phyloP scores from a whole-genome alignment of 2,797 vertebrate genomes.

The Enoplosus armatus region DNA sequence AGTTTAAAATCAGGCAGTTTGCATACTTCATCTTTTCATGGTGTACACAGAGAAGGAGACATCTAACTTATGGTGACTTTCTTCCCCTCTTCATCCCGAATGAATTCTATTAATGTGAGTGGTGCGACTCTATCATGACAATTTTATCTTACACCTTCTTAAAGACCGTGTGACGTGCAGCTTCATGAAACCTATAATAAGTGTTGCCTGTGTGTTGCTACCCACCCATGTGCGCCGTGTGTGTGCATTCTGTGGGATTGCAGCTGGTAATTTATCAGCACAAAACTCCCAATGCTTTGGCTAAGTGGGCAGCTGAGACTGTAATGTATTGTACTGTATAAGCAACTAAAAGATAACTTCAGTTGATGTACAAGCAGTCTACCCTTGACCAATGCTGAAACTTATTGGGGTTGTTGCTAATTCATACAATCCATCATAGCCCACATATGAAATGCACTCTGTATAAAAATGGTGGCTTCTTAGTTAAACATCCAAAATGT shows the following conservation, averaged over 20 bases:
- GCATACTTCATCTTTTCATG: slow-evolving; percentile 90
- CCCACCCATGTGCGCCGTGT: slow-evolving; percentile 26
- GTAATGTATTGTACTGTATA: slow-evolving; percentile 23
- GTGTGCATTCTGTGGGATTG: slow-evolving; percentile 13
- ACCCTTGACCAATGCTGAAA: slow-evolving; percentile 23
- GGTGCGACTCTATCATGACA: slow-evolving; percentile 40
- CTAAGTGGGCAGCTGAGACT: slow-evolving; percentile 37
- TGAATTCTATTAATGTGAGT: slow-evolving; percentile 58
- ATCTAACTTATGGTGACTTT: slow-evolving; percentile 59
- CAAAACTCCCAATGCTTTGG: slow-evolving; percentile 28
- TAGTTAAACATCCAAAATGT: slow-evolving; percentile 32
- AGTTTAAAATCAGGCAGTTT: slow-evolving; percentile 95
- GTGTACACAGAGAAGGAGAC: slow-evolving; percentile 63
- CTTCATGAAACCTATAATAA: slow-evolving; percentile 34
- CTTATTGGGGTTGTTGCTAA: slow-evolving; percentile 24
- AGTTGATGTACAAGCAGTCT: slow-evolving; percentile 24
- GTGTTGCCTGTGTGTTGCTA: slow-evolving; percentile 12
- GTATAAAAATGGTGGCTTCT: slow-evolving; percentile 19
- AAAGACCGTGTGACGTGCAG: slow-evolving; percentile 20
- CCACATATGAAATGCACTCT: slow-evolving; percentile 17
- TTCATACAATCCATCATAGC: slow-evolving; percentile 33
- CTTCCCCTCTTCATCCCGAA: slow-evolving; percentile 35
- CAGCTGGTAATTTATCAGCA: slow-evolving; percentile 39
- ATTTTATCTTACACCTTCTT: slow-evolving; percentile 44
- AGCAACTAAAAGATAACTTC: slow-evolving; percentile 36